Evolutionary conservation across 1,140 invertebrate genomes (phyloP), one percentile per base, ranked within the genome.

Genomic region (Holotrichia oblita): DNA sequence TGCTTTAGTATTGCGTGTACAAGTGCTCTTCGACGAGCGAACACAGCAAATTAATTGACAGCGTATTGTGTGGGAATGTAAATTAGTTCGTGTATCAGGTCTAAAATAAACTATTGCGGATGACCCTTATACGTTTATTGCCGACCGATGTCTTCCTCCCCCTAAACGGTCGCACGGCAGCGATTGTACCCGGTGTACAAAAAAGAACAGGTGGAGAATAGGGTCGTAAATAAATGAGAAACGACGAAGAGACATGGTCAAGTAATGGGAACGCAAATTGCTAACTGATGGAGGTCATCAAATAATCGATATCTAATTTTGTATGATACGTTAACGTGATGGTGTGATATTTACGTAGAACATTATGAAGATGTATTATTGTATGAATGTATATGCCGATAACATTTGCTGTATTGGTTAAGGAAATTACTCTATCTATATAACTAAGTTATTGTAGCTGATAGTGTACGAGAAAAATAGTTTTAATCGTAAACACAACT

Each of bases 291-390:
- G 48, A 55, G 48, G 48, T 55, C 48, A 55, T 55, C 48, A 55
- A 55, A 55, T 17, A 55, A 55, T 55, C 48, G 48, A 55, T 55
- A 55, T 55, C 48, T 55, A 55, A 55, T 55, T 55, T 55, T 55
- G 48, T 55, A 6, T n/a, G 48, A 55, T 17, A 55, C 48, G 48
- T 55, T 55, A 55, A 55, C 48, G 14, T 55, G 48, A 17, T 55
- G 48, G 17, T 17, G 48, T 3, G 12, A 55, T 55, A 55, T 55
- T 55, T 17, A 17, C 48, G 48, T 55, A 55, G 14, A 55, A 55
- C 48, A 55, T 55, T 55, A n/a, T n/a, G 14, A 55, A 55, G 14
- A 17, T 55, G 14, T 55, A 55, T 55, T 55, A 2, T 55, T 55
- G 48, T n/a, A 55, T n/a, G 48, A 6, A 17, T n/a, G 2, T 34